Conservation (phyloP, 1,140 invertebrate genomes). For the Drosophila leontia region DNA sequence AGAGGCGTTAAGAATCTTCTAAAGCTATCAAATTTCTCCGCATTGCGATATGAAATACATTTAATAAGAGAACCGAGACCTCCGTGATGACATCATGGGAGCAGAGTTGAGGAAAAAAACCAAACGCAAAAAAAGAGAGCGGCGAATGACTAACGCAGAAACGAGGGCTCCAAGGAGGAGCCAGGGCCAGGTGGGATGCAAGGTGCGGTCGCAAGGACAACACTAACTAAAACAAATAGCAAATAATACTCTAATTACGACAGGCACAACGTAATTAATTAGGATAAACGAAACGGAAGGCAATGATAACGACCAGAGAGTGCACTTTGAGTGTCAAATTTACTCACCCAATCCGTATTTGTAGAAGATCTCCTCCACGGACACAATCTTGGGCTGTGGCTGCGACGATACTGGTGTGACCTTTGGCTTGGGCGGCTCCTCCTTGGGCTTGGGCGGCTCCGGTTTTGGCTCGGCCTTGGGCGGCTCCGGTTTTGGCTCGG, state of each 20-base stretch:
- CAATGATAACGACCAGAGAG: slow-evolving; percentile 37
- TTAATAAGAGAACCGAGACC: slow-evolving; percentile 28
- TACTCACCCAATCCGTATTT: slow-evolving; percentile 82
- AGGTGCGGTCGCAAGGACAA: slow-evolving; percentile 43
- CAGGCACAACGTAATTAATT: slow-evolving; percentile 55
- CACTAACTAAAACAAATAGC: slow-evolving; percentile 24
- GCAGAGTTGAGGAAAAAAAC: slow-evolving; percentile 38
- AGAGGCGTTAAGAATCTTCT: slow-evolving; percentile 13
- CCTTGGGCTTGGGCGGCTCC: slow-evolving; percentile 45
- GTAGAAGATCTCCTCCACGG: slow-evolving; percentile 83
- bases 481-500: slow-evolving; percentile 37
- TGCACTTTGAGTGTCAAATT: neutral
- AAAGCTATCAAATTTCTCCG: slow-evolving; percentile 34
- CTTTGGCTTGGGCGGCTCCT: slow-evolving; percentile 48
- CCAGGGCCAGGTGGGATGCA: slow-evolving; percentile 37
- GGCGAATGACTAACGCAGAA: slow-evolving; percentile 40
- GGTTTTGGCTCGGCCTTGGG: slow-evolving; percentile 37
- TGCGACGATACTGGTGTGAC: slow-evolving; percentile 24
- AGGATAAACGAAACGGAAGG: slow-evolving; percentile 12
- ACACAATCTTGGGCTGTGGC: slow-evolving; percentile 79
- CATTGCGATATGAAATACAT: slow-evolving; percentile 29
- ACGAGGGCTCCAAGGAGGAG: slow-evolving; percentile 7
- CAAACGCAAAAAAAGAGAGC: slow-evolving; percentile 38
- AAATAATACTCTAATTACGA: slow-evolving; percentile 27
- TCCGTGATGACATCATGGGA: slow-evolving; percentile 65